A percentile compares a stretch with the other conserved stretches of the same genome.
phyloP scores from a whole-genome alignment of 2,888 invertebrate species.

The Amblyjoppa proteus region DNA sequence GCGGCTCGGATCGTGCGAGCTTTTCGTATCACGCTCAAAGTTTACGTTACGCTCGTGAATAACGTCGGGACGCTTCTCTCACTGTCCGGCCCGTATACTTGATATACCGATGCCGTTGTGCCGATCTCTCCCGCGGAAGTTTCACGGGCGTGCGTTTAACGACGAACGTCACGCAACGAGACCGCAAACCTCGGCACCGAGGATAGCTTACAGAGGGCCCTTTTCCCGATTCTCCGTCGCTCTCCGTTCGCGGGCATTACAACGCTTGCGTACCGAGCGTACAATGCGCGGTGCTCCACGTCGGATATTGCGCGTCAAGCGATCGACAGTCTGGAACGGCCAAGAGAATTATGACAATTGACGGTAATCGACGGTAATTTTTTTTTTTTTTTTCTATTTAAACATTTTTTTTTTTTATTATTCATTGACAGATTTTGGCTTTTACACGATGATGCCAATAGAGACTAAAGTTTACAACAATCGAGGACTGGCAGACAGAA shows the following conservation, averaged over 20 bases:
- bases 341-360: background rate
- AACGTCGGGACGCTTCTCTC: constrained; percentile 37
- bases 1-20: constrained; percentile 36
- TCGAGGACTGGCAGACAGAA: no score
- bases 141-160: constrained; percentile 66
- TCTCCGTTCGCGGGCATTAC: background rate
- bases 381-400: no score
- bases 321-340: constrained; percentile 34
- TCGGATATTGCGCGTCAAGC: constrained; percentile 26
- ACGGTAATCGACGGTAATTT: no score
- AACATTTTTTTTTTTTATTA: no score
- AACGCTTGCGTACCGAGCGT: background rate
- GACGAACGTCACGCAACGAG: constrained; percentile 68
- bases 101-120: constrained; percentile 8
- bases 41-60: constrained; percentile 53
- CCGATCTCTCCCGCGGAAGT: constrained; percentile 57
- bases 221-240: constrained; percentile 17
- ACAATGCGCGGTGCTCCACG: constrained; percentile 1
- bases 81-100: constrained; percentile 9
- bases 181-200: constrained; percentile 31
- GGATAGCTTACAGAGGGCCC: constrained; percentile 36
- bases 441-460: no score
- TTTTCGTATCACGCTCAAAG: constrained; percentile 40
- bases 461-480: no score
- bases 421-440: no score